phyloP scores from a whole-genome alignment of 1,140 invertebrate species.

The Chrysopa pallens region DNA sequence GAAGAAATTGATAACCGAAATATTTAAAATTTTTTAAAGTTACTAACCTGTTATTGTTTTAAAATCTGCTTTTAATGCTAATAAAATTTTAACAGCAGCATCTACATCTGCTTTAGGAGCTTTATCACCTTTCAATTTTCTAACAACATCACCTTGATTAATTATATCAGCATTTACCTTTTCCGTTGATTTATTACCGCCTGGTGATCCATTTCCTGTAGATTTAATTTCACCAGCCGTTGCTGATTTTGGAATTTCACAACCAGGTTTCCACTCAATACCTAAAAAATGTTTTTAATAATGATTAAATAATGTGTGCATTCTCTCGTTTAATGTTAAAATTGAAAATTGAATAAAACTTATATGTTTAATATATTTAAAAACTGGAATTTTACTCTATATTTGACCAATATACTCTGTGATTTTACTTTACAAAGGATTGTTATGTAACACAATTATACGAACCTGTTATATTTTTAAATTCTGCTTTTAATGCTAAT shows the following conservation, averaged over 20 bases:
- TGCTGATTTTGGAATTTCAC: conserved; percentile 2
- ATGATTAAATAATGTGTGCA: no score
- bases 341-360: no score
- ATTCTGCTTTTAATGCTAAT: conserved; percentile 44
- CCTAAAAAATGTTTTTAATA: no score
- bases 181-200: background rate
- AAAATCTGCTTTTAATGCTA: conserved; percentile 46
- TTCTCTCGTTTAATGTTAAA: no score
- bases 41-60: conserved; percentile 32
- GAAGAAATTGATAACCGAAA: no score
- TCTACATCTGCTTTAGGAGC: conserved; percentile 39
- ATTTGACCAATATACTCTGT: no score
- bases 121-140: conserved; percentile 43
- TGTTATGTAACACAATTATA: no score
- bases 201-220: background rate
- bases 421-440: no score
- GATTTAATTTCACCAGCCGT: background rate
- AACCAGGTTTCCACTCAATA: conserved; percentile 17
- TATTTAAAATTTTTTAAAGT: no score
- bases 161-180: conserved; percentile 36
- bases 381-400: no score
- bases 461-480: conserved; percentile 34
- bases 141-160: conserved; percentile 53
- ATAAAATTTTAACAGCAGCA: conserved; percentile 39
- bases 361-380: no score